Percentiles rank a stretch among this genome's conserved stretches.
phyloP scores from a whole-genome alignment of 2,113 vertebrate genomes.

The Pygoscelis antarcticus region DNA sequence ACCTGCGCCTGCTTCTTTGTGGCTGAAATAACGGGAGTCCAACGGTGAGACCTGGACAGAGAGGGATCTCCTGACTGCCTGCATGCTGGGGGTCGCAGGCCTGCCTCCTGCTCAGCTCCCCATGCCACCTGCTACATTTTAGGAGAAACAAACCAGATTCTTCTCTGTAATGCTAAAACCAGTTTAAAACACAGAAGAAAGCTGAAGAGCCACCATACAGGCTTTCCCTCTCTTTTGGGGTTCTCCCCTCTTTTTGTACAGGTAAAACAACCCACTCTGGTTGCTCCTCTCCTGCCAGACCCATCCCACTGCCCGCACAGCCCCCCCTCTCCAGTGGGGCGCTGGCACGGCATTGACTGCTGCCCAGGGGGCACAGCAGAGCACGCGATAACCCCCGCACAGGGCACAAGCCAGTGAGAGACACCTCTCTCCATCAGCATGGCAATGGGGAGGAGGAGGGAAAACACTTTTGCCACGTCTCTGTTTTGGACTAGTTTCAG shows the following conservation, averaged over 20 bases:
- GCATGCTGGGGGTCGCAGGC: background rate
- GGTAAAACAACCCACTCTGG: background rate
- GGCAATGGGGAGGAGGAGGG: background rate
- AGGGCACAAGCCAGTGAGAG: background rate
- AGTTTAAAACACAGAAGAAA: background rate
- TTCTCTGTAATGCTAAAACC: background rate
- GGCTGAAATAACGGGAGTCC: background rate
- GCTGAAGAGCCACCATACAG: fast-evolving
- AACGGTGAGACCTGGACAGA: fast-evolving
- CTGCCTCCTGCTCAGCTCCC: background rate
- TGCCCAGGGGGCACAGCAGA: background rate
- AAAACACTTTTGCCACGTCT: background rate
- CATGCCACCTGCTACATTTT: fast-evolving
- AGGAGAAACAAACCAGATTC: background rate
- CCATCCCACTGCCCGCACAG: fast-evolving
- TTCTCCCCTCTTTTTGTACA: background rate
- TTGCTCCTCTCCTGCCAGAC: background rate
- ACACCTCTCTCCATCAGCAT: background rate
- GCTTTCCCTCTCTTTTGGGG: background rate
- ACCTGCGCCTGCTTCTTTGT: background rate
- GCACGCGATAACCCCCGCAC: fast-evolving
- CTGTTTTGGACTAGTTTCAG: background rate
- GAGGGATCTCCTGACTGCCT: background rate
- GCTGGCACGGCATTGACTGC: fast-evolving
- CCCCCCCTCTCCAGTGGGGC: too few relatives aligned